These are phyloP conservation scores for Drosophila prolongata DNA, from an alignment of 2,888 invertebrate species.

Conservation along the genomic window DNA sequence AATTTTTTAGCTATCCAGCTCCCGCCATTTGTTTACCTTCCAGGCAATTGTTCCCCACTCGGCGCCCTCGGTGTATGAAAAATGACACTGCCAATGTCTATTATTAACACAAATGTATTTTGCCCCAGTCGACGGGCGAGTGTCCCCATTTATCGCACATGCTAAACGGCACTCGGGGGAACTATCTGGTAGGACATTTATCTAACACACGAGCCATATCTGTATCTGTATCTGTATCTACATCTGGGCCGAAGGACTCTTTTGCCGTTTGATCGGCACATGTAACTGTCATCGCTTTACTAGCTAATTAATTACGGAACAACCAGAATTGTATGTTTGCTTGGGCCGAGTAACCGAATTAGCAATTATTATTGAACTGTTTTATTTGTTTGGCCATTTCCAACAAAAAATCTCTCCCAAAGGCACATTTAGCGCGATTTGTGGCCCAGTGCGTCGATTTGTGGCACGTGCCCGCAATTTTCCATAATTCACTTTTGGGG, in stretches of 20 bases:
- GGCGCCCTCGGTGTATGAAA: slow-evolving; percentile 52
- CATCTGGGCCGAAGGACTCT: slow-evolving; percentile 34
- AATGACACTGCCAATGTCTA: slow-evolving; percentile 71
- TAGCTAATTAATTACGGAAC: slow-evolving; percentile 42
- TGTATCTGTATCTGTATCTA: slow-evolving; percentile 9
- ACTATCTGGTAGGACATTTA: slow-evolving; percentile 55
- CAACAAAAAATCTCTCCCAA: slow-evolving; percentile 41
- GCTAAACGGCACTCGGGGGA: slow-evolving; percentile 70
- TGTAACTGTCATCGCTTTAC: slow-evolving; percentile 37
- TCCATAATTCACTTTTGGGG: slow-evolving; percentile 9
- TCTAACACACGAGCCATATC: slow-evolving; percentile 34
- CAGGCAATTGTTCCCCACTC: slow-evolving; percentile 2
- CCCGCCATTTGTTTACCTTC: slow-evolving; percentile 33
- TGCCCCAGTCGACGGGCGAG: slow-evolving; percentile 14
- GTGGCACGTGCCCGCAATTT: slow-evolving; percentile 51
- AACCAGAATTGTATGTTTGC: slow-evolving; percentile 20
- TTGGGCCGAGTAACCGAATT: slow-evolving; percentile 16
- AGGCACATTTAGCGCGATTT: slow-evolving; percentile 53
- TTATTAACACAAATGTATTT: slow-evolving; percentile 76
- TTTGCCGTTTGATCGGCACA: slow-evolving; percentile 27
- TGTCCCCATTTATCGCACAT: slow-evolving; percentile 76
- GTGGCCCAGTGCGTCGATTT: slow-evolving; percentile 54
- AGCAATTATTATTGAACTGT: slow-evolving; percentile 51
- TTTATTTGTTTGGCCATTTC: slow-evolving; percentile 39
- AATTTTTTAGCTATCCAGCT: slow-evolving; percentile 30